These are phyloP conservation scores for Cheilosia urbana DNA, from an alignment of 2,888 invertebrate species.

Conservation along the genomic window DNA sequence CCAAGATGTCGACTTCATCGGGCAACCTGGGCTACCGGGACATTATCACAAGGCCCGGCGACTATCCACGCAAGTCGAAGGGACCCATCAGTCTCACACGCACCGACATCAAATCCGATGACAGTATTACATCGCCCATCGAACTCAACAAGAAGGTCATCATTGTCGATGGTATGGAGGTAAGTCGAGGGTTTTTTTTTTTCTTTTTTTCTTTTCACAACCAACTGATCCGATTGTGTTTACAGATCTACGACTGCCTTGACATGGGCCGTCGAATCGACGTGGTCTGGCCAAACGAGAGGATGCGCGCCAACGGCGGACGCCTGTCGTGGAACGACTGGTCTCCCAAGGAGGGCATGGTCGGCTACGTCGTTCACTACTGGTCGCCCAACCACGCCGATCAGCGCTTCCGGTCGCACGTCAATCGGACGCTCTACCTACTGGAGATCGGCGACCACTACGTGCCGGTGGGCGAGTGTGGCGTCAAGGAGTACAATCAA, in stretches of 20 bases:
- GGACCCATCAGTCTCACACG: slow-evolving; percentile 81
- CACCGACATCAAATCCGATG: slow-evolving; percentile 55
- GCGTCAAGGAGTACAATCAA: slow-evolving; percentile 87
- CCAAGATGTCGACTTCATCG: slow-evolving; percentile 81
- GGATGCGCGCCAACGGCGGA: slow-evolving; percentile 93
- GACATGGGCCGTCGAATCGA: slow-evolving; percentile 95
- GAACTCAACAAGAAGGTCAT: slow-evolving; percentile 83
- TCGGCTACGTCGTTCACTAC: slow-evolving; percentile 95
- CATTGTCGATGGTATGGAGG: slow-evolving; percentile 83
- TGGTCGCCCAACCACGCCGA: slow-evolving; percentile 98
- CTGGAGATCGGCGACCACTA: slow-evolving; percentile 96
- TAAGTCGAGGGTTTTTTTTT: slow-evolving; percentile 74
- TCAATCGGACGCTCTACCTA: slow-evolving; percentile 95
- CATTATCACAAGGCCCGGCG: slow-evolving; percentile 82
- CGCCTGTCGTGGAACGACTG: slow-evolving; percentile 95
- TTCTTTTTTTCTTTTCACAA: not conserved
- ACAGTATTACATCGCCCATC: slow-evolving; percentile 78
- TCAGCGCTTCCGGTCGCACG: slow-evolving; percentile 93
- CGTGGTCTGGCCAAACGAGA: slow-evolving; percentile 97
- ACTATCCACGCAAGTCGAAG: slow-evolving; percentile 82
- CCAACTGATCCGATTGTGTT: not conserved
- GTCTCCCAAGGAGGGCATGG: slow-evolving; percentile 96
- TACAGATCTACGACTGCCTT: slow-evolving; percentile 93
- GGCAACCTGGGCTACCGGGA: slow-evolving; percentile 81
- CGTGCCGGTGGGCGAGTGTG: slow-evolving; percentile 96